Evolutionary conservation across 2,113 vertebrate genomes (phyloP).

Genomic region (Aspiorhynchus laticeps): DNA sequence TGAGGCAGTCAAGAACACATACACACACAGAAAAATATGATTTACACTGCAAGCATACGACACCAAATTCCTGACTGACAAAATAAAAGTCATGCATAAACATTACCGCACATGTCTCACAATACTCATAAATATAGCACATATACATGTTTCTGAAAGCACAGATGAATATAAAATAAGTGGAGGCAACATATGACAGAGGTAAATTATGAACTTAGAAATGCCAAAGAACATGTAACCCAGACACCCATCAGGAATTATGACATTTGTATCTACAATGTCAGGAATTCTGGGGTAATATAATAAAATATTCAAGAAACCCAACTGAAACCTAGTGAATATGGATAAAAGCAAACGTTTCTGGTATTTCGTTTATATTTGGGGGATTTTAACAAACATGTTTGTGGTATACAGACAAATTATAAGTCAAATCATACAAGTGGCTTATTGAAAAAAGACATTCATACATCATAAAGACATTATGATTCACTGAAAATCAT

Average conservation of each 20-base stretch:
- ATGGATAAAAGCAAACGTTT: neutral
- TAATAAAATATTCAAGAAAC: neutral
- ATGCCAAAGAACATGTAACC: constrained; percentile 15
- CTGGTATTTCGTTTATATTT: neutral
- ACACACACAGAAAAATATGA: neutral
- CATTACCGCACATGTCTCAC: neutral
- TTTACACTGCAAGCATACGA: neutral
- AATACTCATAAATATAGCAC: neutral
- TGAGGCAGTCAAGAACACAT: constrained; percentile 3
- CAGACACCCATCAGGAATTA: neutral
- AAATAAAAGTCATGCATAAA: constrained; percentile 11
- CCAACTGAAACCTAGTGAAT: neutral
- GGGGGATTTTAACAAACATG: neutral
- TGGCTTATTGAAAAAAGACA: neutral
- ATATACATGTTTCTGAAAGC: constrained; percentile 10
- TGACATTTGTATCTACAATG: neutral
- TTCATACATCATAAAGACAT: neutral
- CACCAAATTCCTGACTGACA: neutral
- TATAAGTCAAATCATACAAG: neutral
- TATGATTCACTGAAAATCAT: neutral
- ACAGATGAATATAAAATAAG: neutral
- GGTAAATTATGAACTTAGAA: neutral
- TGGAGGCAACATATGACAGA: neutral
- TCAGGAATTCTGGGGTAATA: neutral
- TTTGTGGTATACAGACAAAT: neutral